phyloP scores from a whole-genome alignment of 2,888 invertebrate species.

The Metallyticus violacea region DNA sequence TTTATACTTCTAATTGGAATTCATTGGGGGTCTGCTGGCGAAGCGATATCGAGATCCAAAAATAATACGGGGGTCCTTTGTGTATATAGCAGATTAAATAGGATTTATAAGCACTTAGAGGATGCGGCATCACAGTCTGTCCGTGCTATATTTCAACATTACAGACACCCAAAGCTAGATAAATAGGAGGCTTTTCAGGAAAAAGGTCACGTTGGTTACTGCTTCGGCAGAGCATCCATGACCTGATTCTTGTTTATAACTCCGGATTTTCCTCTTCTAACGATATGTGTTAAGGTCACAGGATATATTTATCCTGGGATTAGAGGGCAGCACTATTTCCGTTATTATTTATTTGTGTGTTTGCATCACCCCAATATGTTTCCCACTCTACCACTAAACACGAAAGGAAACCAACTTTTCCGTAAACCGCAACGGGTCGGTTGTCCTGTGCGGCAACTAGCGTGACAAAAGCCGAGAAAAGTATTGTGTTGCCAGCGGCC shows the following conservation, averaged over 20 bases:
- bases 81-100: background rate
- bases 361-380: too few relatives aligned
- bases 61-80: background rate
- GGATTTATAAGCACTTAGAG: background rate
- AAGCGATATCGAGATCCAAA: background rate
- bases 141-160: background rate
- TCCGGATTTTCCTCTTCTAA: background rate
- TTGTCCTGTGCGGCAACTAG: too few relatives aligned
- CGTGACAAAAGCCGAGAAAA: too few relatives aligned
- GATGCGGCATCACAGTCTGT: background rate
- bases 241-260: background rate
- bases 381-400: too few relatives aligned
- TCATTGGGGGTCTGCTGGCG: too few relatives aligned
- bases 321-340: too few relatives aligned
- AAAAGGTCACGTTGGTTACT: background rate
- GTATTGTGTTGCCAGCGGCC: too few relatives aligned
- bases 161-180: background rate
- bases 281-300: too few relatives aligned
- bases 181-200: background rate
- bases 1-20: background rate
- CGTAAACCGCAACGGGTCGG: too few relatives aligned
- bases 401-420: too few relatives aligned
- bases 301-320: too few relatives aligned
- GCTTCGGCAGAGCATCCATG: background rate
- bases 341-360: too few relatives aligned